A percentile compares a stretch with the other conserved stretches of the same genome.
Evolutionary conservation across 2,797 vertebrate genomes (phyloP).

Genomic region (Sebastes oblongus): DNA sequence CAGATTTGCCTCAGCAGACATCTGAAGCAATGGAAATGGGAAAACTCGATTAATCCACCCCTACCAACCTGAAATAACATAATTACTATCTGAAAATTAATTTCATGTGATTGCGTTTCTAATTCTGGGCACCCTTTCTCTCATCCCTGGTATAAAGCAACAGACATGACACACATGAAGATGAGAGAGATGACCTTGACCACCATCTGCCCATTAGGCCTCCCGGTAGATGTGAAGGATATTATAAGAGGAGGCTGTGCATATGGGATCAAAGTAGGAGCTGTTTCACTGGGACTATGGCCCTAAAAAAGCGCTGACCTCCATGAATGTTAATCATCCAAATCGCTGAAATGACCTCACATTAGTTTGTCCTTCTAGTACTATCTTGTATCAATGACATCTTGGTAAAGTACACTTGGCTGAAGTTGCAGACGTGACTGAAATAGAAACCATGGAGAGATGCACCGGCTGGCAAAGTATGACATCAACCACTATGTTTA

Average conservation of each 20-base stretch:
- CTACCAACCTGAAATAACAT: background rate
- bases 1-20: background rate
- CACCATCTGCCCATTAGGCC: constrained; percentile 51
- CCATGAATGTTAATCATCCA: constrained; percentile 26
- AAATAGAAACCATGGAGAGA: background rate
- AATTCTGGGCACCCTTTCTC: constrained; percentile 3
- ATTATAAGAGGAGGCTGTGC: constrained; percentile 7
- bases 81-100: background rate
- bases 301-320: constrained; percentile 27
- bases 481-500: background rate
- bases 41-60: background rate
- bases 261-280: constrained; percentile 27
- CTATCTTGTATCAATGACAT: constrained; percentile 6
- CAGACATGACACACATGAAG: constrained; percentile 29
- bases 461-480: background rate
- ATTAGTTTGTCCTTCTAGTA: constrained; percentile 21
- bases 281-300: background rate
- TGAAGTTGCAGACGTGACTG: background rate
- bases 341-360: constrained; percentile 25
- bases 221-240: constrained; percentile 14
- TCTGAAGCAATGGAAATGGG: background rate
- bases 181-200: constrained; percentile 58
- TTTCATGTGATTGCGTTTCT: constrained; percentile 21
- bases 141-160: background rate
- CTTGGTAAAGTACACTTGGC: background rate